Conservation (phyloP, 2,888 invertebrate species). For the Parnassius mnemosyne region DNA sequence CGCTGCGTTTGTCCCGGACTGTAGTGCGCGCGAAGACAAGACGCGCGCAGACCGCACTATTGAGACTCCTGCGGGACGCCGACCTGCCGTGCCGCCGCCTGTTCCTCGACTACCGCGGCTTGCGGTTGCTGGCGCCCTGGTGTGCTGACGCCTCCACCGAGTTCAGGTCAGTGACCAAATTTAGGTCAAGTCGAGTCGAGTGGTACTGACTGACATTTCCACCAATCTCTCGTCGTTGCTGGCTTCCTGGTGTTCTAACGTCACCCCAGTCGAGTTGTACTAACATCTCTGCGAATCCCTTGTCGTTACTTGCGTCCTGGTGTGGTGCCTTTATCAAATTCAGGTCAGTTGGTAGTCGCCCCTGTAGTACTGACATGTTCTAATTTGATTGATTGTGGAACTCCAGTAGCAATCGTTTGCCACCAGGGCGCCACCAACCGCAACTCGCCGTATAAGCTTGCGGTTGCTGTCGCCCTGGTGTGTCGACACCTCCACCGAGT, state of each 20-base stretch:
- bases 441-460: constrained; percentile 94
- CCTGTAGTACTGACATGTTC: too few relatives aligned
- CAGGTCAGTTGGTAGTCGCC: too few relatives aligned
- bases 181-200: too few relatives aligned
- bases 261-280: too few relatives aligned
- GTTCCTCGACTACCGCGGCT: constrained; percentile 96
- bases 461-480: constrained; percentile 96
- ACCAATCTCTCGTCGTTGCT: neutral
- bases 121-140: constrained; percentile 95
- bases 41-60: constrained; percentile 86
- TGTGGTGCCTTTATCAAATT: too few relatives aligned
- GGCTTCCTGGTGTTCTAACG: too few relatives aligned
- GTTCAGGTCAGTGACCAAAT: constrained; percentile 56
- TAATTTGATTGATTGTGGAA: too few relatives aligned
- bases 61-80: constrained; percentile 88
- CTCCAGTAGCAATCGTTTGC: too few relatives aligned
- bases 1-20: constrained; percentile 92
- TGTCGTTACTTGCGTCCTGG: too few relatives aligned
- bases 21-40: constrained; percentile 95
- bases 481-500: constrained; percentile 83
- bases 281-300: too few relatives aligned
- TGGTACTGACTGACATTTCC: too few relatives aligned
- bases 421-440: constrained; percentile 83
- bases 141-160: constrained; percentile 86
- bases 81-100: constrained; percentile 91